These are phyloP conservation scores for Athene cunicularia DNA, from an alignment of 2,113 vertebrate genomes.

Conservation along the genomic window DNA sequence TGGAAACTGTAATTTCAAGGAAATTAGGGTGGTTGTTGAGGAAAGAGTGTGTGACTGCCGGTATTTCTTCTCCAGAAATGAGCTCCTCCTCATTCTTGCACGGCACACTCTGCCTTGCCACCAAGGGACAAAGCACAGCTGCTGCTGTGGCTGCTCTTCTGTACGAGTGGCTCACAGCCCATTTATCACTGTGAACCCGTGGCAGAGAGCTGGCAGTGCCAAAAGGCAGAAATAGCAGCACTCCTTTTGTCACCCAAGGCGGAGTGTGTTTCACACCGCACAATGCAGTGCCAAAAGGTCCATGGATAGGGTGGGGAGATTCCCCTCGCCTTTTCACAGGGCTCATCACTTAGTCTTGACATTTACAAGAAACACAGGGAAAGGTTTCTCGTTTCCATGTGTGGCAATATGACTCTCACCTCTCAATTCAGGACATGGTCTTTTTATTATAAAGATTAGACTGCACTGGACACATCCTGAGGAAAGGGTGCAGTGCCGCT, in stretches of 20 bases:
- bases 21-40: background rate
- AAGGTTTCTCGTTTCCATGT: constrained; percentile 53
- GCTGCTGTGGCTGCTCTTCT: rapidly evolving
- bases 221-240: constrained; percentile 46
- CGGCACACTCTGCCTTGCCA: background rate
- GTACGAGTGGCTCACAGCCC: background rate
- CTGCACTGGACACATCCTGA: constrained; percentile 57
- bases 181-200: background rate
- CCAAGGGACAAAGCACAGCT: background rate
- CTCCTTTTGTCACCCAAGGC: background rate
- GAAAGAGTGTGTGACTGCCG: background rate
- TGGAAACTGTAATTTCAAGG: constrained; percentile 6
- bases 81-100: background rate
- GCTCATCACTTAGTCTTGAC: constrained; percentile 52
- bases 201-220: background rate
- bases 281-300: constrained; percentile 37
- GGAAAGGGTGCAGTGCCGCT: constrained; percentile 69
- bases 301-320: background rate
- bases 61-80: background rate
- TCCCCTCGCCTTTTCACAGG: background rate
- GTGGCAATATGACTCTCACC: background rate
- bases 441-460: constrained; percentile 36
- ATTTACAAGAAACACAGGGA: constrained; percentile 40
- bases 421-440: constrained; percentile 20
- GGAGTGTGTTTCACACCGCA: background rate